Base-by-base conservation (phyloP, 2,113 vertebrate species). In the Centropus unirufus region DNA sequence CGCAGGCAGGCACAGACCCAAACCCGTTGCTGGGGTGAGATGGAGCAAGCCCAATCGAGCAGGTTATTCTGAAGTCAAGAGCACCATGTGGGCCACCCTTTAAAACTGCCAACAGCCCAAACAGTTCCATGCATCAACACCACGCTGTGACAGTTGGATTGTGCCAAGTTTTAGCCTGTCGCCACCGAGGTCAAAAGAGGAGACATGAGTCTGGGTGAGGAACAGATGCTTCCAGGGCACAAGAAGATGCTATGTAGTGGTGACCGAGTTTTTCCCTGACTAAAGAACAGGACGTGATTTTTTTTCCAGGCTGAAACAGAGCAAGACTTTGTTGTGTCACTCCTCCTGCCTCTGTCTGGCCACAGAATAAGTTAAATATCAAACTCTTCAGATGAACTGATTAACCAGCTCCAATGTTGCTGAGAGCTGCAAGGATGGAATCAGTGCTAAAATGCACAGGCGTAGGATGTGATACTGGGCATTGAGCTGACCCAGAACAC, bases 241-340 rank as follows among this genome's bases (percentile, higher is more conserved):
- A 76, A 15, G 10, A 83, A 30, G 78, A 58, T 26, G 34, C 1
- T 20, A 51, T 12, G 12, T 29, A 32, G 13, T 74, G 57, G 36
- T 46, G 30, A 40, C 83, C 76, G 68, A 68, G 61, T 61, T 66
- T 74, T 70, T 75, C 57, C 77, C 39, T 78, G 29, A 24, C 3
- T 9, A 79, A 87, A 84, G 91, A 92, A 93, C 81, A 84, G 87
- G 89, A 92, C 1, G 24, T 92, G 62, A 82, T 89, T 92, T 87
- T 93, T 89, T 92, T 87, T 93, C 49, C 46, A 22, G 19, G 30
- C 54, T 81, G 83, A 84, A 81, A 57, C 8, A 40, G 83, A 34
- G 74, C 0, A 0, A 91, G 69, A 92, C 32, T 66, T 92, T 74
- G 34, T 61, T 78, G 49, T 77, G 81, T 95, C 87, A 89, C 77